Conservation (phyloP, 2,888 invertebrate genomes). For the Troides aeacus region DNA sequence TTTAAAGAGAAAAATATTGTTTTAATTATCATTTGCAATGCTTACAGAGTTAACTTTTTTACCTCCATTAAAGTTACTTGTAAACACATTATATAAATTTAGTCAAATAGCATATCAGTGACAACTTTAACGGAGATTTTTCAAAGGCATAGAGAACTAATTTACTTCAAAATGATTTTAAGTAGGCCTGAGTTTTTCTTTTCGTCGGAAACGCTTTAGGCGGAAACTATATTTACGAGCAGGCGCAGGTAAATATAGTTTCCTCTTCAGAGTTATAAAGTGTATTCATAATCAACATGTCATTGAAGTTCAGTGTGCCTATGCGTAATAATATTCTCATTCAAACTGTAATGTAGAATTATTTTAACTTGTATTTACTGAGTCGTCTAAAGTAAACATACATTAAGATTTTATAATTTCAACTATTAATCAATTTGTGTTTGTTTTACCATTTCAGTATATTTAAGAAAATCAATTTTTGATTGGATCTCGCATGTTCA, state of each 20-base stretch:
- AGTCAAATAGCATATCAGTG: conserved; percentile 10
- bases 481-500: too few species aligned
- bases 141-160: background rate
- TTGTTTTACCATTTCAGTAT: too few species aligned
- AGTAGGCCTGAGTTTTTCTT: conserved; percentile 7
- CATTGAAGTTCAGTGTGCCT: too few species aligned
- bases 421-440: too few species aligned
- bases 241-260: conserved; percentile 11
- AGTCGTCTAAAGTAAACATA: too few species aligned
- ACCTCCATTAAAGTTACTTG: background rate
- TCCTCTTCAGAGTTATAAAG: conserved; percentile 8
- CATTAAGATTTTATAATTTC: too few species aligned
- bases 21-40: background rate
- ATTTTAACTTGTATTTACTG: too few species aligned
- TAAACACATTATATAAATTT: conserved; percentile 5
- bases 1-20: background rate
- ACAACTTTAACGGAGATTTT: conserved; percentile 5
- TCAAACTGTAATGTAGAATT: too few species aligned
- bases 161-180: conserved; percentile 11
- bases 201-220: conserved; percentile 10
- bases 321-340: too few species aligned
- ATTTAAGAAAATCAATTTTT: too few species aligned
- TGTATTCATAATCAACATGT: background rate
- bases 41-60: background rate
- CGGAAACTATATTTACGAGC: background rate